phyloP scores from a whole-genome alignment of 2,888 invertebrate genomes.

The Petrophora chlorosata region DNA sequence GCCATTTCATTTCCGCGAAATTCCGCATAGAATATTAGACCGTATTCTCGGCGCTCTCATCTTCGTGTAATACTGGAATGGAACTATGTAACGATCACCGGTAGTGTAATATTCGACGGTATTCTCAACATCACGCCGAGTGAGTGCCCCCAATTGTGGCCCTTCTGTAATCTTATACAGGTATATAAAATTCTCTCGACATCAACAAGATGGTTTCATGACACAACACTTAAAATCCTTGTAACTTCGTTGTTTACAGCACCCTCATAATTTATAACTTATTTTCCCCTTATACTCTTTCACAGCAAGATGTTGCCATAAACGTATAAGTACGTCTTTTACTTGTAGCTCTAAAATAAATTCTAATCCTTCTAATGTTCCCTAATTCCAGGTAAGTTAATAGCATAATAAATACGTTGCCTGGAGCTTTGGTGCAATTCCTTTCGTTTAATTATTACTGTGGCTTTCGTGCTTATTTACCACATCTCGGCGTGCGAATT shows the following conservation, averaged over 20 bases:
- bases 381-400: slow-evolving; percentile 35
- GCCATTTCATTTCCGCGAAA: slow-evolving; percentile 58
- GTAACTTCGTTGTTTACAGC: slow-evolving; percentile 5
- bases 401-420: slow-evolving; percentile 36
- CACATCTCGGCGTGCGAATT: slow-evolving; percentile 23
- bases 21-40: slow-evolving; percentile 52
- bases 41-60: slow-evolving; percentile 45
- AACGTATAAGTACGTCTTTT: slow-evolving; percentile 1
- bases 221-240: background rate
- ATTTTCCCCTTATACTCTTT: slow-evolving; percentile 1
- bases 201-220: slow-evolving; percentile 18
- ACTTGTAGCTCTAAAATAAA: slow-evolving; percentile 24
- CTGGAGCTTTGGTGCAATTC: slow-evolving; percentile 31
- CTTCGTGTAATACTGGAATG: slow-evolving; percentile 36
- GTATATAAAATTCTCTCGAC: slow-evolving; percentile 15
- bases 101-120: slow-evolving; percentile 16
- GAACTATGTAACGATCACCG: slow-evolving; percentile 13
- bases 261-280: background rate
- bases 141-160: slow-evolving; percentile 19
- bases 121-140: slow-evolving; percentile 12
- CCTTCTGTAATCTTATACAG: slow-evolving; percentile 13
- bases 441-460: slow-evolving; percentile 38
- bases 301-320: slow-evolving; percentile 4
- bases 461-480: slow-evolving; percentile 22
- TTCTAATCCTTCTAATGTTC: slow-evolving; percentile 30